Percentiles rank a stretch among this genome's conserved stretches.
phyloP scores from a whole-genome alignment of 2,797 vertebrate genomes.

The Mormyrus hasselquistii region DNA sequence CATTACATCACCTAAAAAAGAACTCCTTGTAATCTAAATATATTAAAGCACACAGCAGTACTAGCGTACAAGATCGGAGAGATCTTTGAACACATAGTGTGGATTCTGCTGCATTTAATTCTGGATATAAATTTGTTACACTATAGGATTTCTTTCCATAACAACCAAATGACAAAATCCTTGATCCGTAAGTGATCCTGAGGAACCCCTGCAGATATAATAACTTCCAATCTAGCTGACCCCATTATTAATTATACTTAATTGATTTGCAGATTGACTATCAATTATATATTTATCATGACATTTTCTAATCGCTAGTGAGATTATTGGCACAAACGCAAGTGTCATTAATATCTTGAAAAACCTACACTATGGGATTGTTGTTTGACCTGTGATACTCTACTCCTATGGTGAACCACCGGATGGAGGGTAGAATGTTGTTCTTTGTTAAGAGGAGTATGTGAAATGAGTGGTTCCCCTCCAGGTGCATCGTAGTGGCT shows the following conservation, averaged over 20 bases:
- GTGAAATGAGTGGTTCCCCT: background rate
- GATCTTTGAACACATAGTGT: background rate
- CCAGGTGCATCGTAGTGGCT: background rate
- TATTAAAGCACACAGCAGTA: background rate
- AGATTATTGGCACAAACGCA: background rate
- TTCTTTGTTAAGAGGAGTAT: background rate
- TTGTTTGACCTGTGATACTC: background rate
- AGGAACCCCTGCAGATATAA: background rate
- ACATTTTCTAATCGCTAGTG: background rate
- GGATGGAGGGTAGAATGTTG: background rate
- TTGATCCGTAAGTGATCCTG: background rate
- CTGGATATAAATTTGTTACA: background rate
- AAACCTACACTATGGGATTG: background rate
- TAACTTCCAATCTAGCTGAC: background rate
- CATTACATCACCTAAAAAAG: background rate
- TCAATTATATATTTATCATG: background rate
- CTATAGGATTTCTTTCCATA: background rate
- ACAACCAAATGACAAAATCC: background rate
- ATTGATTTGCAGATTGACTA: background rate
- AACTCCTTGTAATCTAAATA: background rate
- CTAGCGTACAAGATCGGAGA: background rate
- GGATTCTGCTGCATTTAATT: background rate
- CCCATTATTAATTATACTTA: background rate
- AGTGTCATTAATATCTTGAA: background rate
- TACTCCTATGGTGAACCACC: background rate